A percentile compares a stretch with the other conserved stretches of the same genome.
phyloP scores from a whole-genome alignment of 1,140 invertebrate genomes.

The Pseudomyrmex dendroicus region DNA sequence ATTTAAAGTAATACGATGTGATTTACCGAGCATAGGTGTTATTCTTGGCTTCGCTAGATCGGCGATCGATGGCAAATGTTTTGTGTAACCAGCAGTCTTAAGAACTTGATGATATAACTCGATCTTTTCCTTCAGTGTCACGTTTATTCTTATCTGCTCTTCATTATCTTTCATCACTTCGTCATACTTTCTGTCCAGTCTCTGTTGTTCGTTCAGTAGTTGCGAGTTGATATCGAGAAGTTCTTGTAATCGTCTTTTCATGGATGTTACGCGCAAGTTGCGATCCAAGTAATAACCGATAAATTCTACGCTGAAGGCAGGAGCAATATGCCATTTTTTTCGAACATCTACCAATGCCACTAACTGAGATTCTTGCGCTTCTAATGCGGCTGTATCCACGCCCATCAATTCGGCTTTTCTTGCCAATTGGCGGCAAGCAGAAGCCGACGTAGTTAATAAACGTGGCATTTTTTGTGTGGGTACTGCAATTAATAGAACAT shows the following conservation, averaged over 20 bases:
- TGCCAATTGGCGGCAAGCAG: conserved; percentile 93
- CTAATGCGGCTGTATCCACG: conserved; percentile 91
- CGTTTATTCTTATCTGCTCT: conserved; percentile 83
- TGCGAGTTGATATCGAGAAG: conserved; percentile 91
- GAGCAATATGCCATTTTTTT: conserved; percentile 97
- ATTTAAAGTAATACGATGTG: neutral
- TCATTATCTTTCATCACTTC: conserved; percentile 86
- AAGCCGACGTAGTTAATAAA: conserved; percentile 94
- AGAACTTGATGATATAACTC: conserved; percentile 81
- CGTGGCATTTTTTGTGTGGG: conserved; percentile 97
- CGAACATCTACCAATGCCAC: conserved; percentile 92
- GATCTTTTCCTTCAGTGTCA: conserved; percentile 87
- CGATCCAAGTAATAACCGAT: conserved; percentile 97
- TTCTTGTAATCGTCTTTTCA: conserved; percentile 91
- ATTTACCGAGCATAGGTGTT: conserved; percentile 76
- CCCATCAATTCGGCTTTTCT: conserved; percentile 96
- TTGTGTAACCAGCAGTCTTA: conserved; percentile 77
- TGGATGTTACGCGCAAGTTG: conserved; percentile 90
- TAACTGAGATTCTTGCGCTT: conserved; percentile 92
- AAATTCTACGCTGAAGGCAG: conserved; percentile 96
- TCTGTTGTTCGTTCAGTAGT: conserved; percentile 90
- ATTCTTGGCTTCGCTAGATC: conserved; percentile 80
- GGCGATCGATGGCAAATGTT: conserved; percentile 76
- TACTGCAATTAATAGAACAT: conserved; percentile 85
- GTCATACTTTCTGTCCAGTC: conserved; percentile 91